Evolutionary conservation across 2,113 vertebrate genomes (phyloP).

Genomic region (Macquaria australasica): DNA sequence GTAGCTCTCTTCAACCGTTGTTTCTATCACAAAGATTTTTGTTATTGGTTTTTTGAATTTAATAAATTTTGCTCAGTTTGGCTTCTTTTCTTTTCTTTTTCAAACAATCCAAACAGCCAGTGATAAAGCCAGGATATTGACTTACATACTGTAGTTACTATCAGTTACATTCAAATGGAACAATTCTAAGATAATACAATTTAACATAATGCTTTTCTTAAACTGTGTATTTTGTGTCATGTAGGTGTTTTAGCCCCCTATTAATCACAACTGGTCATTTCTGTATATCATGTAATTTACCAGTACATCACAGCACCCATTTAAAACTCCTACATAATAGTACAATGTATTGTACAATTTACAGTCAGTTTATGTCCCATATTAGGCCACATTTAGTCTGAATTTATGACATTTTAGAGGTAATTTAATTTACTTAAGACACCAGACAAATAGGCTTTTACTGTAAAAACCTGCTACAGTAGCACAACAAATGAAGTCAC

Average conservation of each 20-base stretch:
- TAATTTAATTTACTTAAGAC: neutral
- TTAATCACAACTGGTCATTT: neutral
- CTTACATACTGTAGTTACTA: neutral
- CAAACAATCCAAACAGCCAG: neutral
- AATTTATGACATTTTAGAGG: neutral
- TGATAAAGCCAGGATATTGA: conserved; percentile 3
- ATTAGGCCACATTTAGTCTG: neutral
- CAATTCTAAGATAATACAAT: neutral
- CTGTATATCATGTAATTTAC: neutral
- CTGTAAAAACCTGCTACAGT: neutral
- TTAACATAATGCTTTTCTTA: neutral
- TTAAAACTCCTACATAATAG: no score
- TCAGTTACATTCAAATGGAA: neutral
- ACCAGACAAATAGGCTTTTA: neutral
- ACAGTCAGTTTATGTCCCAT: neutral
- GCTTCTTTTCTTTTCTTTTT: conserved; percentile 1
- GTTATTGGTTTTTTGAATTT: conserved; percentile 33
- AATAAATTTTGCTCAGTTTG: conserved; percentile 43
- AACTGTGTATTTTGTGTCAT: neutral
- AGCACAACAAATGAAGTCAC: neutral
- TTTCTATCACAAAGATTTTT: conserved; percentile 40
- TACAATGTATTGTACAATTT: neutral
- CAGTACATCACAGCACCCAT: neutral
- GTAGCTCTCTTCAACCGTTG: conserved; percentile 23
- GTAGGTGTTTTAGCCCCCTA: neutral